Base-by-base conservation (phyloP, 2,797 vertebrate species). In the Chanos chanos region DNA sequence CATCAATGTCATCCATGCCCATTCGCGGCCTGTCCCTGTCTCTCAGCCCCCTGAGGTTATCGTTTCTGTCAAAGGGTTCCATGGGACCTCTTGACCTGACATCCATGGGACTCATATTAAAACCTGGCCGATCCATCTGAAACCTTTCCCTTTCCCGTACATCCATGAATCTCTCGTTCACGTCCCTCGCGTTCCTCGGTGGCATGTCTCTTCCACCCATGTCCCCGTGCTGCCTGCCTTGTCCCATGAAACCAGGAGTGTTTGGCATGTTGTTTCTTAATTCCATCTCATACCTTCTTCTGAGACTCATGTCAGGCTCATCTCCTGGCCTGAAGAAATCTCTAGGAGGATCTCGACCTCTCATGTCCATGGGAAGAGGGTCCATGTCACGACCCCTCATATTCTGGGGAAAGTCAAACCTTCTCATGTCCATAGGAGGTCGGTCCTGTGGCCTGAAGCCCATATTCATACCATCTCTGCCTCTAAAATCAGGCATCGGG, bases 401-500 rank as follows among this genome's bases (percentile, higher is more conserved):
- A 72, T 90, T 86, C 54, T 86, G 90, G 61, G 89, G 88, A 66
- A 88, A 88, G 39, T 94, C 93, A 80, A 94, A 92, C 40, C 86
- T 85, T 83, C 94, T 92, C 85, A 93, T 91, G 78, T 94, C 93
- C 90, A 94, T 89, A 45, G 83, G 88, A 27, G 87, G 89, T 77
- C 88, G 74, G 69, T 94, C 92, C 80, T 84, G 87, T 78, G 86
- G 89, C 78, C 93, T 88, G 76, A 86, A 90, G 77, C 88, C 90
- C 92, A 94, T 93, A 78, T 92, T 92, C 89, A 94, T 93, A 64
- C 91, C 92, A 85, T 94, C 94, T 89, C 94, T 93, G 77, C 91
- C 91, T 90, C 92, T 91, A 79, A 86, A 95, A 83, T 92, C 92
- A 85, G 92, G 91, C 90, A 89, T 90, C 80, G 91, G 89, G 80